Evolutionary conservation across 2,113 vertebrate species (phyloP), one percentile per base, ranked within the genome.

Genomic region (Dasyornis broadbenti): DNA sequence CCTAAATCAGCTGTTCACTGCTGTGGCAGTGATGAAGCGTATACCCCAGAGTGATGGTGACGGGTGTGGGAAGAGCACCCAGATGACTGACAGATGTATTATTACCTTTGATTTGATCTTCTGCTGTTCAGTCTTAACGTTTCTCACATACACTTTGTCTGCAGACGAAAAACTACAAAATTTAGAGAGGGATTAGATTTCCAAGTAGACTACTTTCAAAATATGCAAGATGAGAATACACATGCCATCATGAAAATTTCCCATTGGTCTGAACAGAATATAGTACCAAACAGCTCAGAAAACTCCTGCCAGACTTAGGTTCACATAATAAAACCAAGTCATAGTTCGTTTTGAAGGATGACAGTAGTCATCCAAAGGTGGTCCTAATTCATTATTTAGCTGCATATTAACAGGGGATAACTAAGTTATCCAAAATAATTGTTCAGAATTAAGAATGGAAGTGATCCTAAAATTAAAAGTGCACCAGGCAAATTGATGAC

Each of bases 141-240:
- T 80, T 79, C 45, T 94, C 35, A 89, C 59, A 9, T 44, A 45
- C 11, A 4, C 44, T 82, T 77, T 72, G 49, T 92, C 89, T 75
- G 66, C 61, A 75, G 80, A 59, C 72, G 93, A 79, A 96, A 96
- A 97, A 91, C 98, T 98, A 90, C 20, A 96, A 97, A 85, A 92
- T 96, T 93, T 73, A 83, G 80, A 96, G 66, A 95, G 45, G 39
- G 30, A 27, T 90, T 76, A 95, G 57, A 44, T 68, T 71, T 72
- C 42, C 28, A 82, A 45, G 56, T 27, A 60, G 30, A 42, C 45
- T 56, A 57, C 50, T 78, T 71, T 37, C 28, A 71, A 56, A 79
- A 71, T 33, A 94, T 2, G 17, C 56, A 68, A 27, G 22, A 50
- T 37, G 11, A 86, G 31, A 87, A 78, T 39, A 70, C 20, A 50